Conservation (phyloP, 2,888 invertebrate genomes). For the Caenorhabditis parvicauda region DNA sequence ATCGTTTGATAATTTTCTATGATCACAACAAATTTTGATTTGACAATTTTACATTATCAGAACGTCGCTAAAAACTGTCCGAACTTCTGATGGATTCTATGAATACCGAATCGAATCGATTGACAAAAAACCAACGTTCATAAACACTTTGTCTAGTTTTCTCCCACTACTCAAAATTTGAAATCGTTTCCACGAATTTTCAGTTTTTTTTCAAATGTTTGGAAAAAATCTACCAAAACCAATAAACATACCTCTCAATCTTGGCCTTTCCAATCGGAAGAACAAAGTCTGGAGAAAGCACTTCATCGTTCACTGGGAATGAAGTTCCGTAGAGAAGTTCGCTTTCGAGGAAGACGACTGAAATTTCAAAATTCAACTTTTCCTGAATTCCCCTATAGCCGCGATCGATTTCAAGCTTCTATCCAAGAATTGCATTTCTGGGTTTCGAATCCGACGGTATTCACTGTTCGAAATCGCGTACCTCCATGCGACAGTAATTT, state of each 20-base stretch:
- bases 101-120: too few relatives aligned
- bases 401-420: neutral
- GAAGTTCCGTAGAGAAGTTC: slow-evolving; percentile 86
- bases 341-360: slow-evolving; percentile 87
- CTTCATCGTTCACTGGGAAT: slow-evolving; percentile 87
- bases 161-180: neutral
- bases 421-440: slow-evolving; percentile 1
- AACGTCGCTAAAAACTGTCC: too few relatives aligned
- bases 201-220: neutral
- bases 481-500: too few relatives aligned
- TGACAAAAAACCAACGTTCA: too few relatives aligned
- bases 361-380: slow-evolving; percentile 8
- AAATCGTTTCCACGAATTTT: neutral
- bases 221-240: neutral
- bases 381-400: slow-evolving; percentile 3
- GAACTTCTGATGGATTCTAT: too few relatives aligned
- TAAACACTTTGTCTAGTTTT: too few relatives aligned
- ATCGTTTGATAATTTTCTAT: too few relatives aligned
- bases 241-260: slow-evolving; percentile 73
- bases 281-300: slow-evolving; percentile 81
- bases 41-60: too few relatives aligned
- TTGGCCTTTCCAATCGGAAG: slow-evolving; percentile 91
- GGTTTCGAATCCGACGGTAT: neutral
- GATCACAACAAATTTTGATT: too few relatives aligned
- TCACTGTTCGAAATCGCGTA: neutral